These are phyloP conservation scores for Eristalinus aeneus DNA, from an alignment of 2,888 invertebrate species.

Conservation along the genomic window DNA sequence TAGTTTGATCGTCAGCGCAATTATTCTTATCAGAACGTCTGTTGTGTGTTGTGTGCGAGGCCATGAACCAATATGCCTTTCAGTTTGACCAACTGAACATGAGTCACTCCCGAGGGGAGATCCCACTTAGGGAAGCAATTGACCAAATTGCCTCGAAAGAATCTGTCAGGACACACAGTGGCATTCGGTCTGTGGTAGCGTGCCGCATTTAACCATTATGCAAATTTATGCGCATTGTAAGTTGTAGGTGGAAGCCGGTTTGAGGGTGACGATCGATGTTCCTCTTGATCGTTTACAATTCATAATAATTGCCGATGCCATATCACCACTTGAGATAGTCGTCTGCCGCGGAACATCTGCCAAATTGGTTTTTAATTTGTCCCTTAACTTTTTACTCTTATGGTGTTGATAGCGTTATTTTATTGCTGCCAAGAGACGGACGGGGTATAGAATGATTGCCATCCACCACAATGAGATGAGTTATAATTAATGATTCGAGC, in stretches of 20 bases:
- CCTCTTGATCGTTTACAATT: slow-evolving; percentile 69
- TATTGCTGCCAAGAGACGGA: background rate
- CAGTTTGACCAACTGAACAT: slow-evolving; percentile 64
- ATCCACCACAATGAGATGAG: slow-evolving; percentile 25
- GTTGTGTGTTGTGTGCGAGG: slow-evolving; percentile 19
- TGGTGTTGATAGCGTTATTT: background rate
- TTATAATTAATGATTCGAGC: slow-evolving; percentile 51
- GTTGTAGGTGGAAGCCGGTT: slow-evolving; percentile 60
- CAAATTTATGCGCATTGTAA: slow-evolving; percentile 67
- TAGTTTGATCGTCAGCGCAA: slow-evolving; percentile 48
- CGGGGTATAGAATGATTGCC: background rate
- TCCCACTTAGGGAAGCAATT: slow-evolving; percentile 5
- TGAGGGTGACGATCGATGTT: slow-evolving; percentile 55
- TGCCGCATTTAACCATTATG: slow-evolving; percentile 52
- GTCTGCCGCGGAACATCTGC: slow-evolving; percentile 55
- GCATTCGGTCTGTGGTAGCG: slow-evolving; percentile 64
- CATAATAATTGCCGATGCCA: slow-evolving; percentile 60
- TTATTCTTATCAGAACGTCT: slow-evolving; percentile 65
- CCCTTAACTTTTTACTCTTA: slow-evolving; percentile 16
- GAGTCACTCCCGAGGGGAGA: slow-evolving; percentile 48
- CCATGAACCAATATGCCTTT: slow-evolving; percentile 31
- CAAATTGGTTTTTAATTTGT: slow-evolving; percentile 66
- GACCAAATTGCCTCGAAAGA: background rate
- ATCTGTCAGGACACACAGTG: slow-evolving; percentile 48
- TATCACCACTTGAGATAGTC: slow-evolving; percentile 68